These are phyloP conservation scores for Alfaro cultratus DNA, from an alignment of 2,797 vertebrate species.

Conservation along the genomic window DNA sequence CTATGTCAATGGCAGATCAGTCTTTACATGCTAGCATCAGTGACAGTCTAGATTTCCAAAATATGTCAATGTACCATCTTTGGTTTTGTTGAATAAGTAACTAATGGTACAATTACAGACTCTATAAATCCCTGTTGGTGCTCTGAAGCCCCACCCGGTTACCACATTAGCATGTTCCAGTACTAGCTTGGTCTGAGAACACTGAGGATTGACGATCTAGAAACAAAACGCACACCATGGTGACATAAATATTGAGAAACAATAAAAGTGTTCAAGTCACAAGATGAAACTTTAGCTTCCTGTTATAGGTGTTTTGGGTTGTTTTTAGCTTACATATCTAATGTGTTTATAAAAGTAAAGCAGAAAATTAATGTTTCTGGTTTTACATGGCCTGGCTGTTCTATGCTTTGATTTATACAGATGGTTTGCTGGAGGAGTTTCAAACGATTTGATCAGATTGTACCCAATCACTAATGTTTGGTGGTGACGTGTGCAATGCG, in stretches of 20 bases:
- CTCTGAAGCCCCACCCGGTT: too few relatives aligned
- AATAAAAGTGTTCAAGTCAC: not conserved
- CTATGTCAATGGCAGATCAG: not conserved
- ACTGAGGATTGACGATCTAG: not conserved
- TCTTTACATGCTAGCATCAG: not conserved
- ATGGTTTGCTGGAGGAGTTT: too few relatives aligned
- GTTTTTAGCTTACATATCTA: not conserved
- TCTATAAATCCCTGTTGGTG: too few relatives aligned
- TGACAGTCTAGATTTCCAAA: not conserved
- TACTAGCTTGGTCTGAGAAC: not conserved
- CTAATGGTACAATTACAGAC: not conserved
- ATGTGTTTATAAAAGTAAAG: not conserved
- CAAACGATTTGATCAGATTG: too few relatives aligned
- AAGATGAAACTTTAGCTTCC: not conserved
- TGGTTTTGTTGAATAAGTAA: not conserved
- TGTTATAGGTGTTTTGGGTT: not conserved
- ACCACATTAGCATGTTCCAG: too few relatives aligned
- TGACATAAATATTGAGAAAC: not conserved
- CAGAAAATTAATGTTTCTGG: not conserved
- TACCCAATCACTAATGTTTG: too few relatives aligned
- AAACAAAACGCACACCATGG: not conserved
- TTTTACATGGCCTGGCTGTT: too few relatives aligned
- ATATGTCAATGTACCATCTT: not conserved
- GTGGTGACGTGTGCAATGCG: too few relatives aligned
- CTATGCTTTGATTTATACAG: too few relatives aligned